A percentile compares a stretch with the other conserved stretches of the same genome.
Evolutionary conservation across 1,140 invertebrate genomes (phyloP).

Genomic region (Triops longicaudatus): DNA sequence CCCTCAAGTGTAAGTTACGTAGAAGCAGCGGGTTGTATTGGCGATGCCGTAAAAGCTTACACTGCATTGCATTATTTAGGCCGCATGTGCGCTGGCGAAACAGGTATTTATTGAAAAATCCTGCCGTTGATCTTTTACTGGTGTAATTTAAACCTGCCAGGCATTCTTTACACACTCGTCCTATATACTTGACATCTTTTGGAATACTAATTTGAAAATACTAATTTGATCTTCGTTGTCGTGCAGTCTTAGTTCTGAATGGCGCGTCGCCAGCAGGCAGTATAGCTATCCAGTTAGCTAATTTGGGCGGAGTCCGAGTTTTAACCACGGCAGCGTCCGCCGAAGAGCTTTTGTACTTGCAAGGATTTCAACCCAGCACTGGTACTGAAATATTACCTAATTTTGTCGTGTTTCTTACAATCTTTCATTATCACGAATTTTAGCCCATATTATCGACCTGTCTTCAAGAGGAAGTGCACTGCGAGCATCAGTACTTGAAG

Average conservation of each 20-base stretch:
- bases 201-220: neutral
- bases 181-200: neutral
- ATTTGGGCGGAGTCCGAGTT: slow-evolving; percentile 44
- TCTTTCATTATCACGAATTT: slow-evolving; percentile 10
- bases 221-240: neutral
- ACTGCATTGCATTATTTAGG: slow-evolving; percentile 45
- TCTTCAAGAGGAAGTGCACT: slow-evolving; percentile 38
- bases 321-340: slow-evolving; percentile 40
- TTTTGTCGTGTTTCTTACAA: neutral
- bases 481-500: slow-evolving; percentile 41
- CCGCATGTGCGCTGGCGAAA: slow-evolving; percentile 42
- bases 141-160: neutral
- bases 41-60: slow-evolving; percentile 44
- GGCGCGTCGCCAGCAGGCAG: slow-evolving; percentile 43
- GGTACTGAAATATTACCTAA: slow-evolving; percentile 31
- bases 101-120: no score
- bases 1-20: slow-evolving; percentile 41
- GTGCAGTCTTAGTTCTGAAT: slow-evolving; percentile 42
- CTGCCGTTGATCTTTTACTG: no score
- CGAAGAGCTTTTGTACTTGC: slow-evolving; percentile 41
- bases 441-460: slow-evolving; percentile 43
- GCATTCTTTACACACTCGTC: neutral
- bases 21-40: slow-evolving; percentile 42
- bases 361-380: slow-evolving; percentile 38
- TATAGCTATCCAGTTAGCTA: slow-evolving; percentile 42